Conservation (phyloP, 2,797 vertebrate species). For the Acomys russatus region DNA sequence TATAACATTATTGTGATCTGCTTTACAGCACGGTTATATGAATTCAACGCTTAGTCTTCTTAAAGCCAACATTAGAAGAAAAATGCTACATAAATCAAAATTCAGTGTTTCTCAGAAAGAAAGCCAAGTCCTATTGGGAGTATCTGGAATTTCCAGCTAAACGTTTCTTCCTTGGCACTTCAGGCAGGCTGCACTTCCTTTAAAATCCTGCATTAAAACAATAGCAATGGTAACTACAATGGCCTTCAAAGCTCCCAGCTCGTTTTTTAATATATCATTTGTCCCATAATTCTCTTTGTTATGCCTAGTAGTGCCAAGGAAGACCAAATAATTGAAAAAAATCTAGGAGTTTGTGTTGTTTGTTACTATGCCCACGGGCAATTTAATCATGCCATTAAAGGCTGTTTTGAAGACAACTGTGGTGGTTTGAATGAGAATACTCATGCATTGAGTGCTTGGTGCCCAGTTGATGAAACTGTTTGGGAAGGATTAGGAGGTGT, state of each 20-base stretch:
- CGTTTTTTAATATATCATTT: neutral
- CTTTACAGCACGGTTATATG: slow-evolving; percentile 47
- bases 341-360: neutral
- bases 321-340: slow-evolving; percentile 30
- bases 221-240: neutral
- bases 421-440: neutral
- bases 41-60: slow-evolving; percentile 60
- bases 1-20: slow-evolving; percentile 63
- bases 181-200: neutral
- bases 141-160: neutral
- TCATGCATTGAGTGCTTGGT: neutral
- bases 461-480: neutral
- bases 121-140: neutral
- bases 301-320: neutral
- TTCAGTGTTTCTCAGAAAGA: slow-evolving; percentile 23
- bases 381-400: slow-evolving; percentile 21
- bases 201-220: neutral
- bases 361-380: neutral
- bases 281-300: neutral
- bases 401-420: neutral
- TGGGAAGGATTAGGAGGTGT: neutral
- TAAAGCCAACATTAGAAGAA: slow-evolving; percentile 19
- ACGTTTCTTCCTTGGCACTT: slow-evolving; percentile 26
- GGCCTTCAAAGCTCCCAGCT: neutral
- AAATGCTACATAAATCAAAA: slow-evolving; percentile 31